Base-by-base conservation (phyloP, 2,888 invertebrate genomes). In the Drosophila bunnanda region DNA sequence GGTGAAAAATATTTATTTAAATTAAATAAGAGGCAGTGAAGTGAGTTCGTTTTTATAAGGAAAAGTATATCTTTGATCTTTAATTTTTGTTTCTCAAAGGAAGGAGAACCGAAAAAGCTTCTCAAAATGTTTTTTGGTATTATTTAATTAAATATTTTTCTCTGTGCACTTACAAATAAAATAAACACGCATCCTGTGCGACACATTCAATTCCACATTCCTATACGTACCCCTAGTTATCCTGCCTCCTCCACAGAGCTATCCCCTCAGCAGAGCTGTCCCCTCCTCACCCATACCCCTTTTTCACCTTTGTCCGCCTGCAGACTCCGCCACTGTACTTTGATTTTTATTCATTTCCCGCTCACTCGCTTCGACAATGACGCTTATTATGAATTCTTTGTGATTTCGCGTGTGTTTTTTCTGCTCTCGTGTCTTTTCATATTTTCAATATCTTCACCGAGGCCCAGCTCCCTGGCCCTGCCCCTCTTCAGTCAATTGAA, bases 301-400 rank as follows among this genome's bases (percentile, higher is more conserved):
- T 82, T 84, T n/a, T n/a, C 52, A 76, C 80, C 80, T 83, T 64
- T 78, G 58, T 68, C 69, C 69, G 53, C 68, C 57, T 58, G 55
- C 66, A 64, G 58, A 71, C 69, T 75, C 65, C 75, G 57, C 76
- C 48, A 68, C 55, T 65, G 54, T 74, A 59, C 69, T 76, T 60
- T 64, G 62, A 66, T 64, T 57, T 65, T 88, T 81, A 87, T 86
- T 86, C 85, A 87, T 87, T 81, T 84, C 87, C 85, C 87, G 82
- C 82, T 85, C 81, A 81, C 82, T 85, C 87, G 17, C 65, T 65
- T 55, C 55, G 87, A 90, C 90, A 90, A 90, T 90, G 90, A 89
- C 78, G 90, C 90, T 90, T 90, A 90, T 90, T 90, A 90, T 90
- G 89, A 90, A 88, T 88, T 88, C 86, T 84, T 88, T 86, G 87